A percentile compares a stretch with the other conserved stretches of the same genome.
phyloP scores from a whole-genome alignment of 2,797 vertebrate genomes.

The Cygnus olor region DNA sequence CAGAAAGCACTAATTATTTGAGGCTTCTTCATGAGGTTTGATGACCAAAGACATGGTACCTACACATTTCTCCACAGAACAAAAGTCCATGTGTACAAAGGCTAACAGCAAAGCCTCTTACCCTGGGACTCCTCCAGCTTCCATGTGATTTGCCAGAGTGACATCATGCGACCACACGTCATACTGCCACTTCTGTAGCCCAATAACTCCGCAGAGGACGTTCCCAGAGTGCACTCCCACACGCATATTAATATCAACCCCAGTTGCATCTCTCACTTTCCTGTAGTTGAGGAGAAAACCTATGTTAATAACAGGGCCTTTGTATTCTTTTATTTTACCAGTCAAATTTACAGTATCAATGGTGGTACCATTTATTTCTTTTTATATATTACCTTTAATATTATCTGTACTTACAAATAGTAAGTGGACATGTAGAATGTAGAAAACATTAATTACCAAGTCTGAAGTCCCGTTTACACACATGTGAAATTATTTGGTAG shows the following conservation, averaged over 20 bases:
- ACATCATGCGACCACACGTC: constrained; percentile 99
- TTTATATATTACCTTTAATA: not conserved
- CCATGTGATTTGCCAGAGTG: constrained; percentile 98
- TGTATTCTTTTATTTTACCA: not conserved
- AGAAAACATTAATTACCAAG: not conserved
- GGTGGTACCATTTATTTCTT: not conserved
- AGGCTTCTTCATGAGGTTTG: not conserved
- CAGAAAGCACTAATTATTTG: not conserved
- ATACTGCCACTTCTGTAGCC: constrained; percentile 98
- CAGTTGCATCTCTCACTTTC: constrained; percentile 95
- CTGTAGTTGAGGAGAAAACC: constrained; percentile 72
- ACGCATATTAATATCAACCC: constrained; percentile 97
- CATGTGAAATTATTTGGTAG: not conserved
- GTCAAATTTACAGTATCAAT: not conserved
- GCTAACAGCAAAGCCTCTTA: constrained; percentile 72
- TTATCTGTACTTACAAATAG: not conserved
- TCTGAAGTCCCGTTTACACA: not conserved
- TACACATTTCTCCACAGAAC: not conserved
- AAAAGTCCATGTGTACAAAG: not conserved
- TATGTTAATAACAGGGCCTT: not conserved
- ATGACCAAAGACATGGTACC: not conserved
- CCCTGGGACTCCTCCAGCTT: constrained; percentile 97
- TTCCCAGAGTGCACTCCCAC: constrained; percentile 98
- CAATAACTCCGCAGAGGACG: constrained; percentile 95
- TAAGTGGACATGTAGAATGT: too few relatives aligned